A percentile compares a stretch with the other conserved stretches of the same genome.
These are phyloP conservation scores for Eufriesea mexicana DNA, from an alignment of 1,140 invertebrate genomes.

Conservation along the genomic window DNA sequence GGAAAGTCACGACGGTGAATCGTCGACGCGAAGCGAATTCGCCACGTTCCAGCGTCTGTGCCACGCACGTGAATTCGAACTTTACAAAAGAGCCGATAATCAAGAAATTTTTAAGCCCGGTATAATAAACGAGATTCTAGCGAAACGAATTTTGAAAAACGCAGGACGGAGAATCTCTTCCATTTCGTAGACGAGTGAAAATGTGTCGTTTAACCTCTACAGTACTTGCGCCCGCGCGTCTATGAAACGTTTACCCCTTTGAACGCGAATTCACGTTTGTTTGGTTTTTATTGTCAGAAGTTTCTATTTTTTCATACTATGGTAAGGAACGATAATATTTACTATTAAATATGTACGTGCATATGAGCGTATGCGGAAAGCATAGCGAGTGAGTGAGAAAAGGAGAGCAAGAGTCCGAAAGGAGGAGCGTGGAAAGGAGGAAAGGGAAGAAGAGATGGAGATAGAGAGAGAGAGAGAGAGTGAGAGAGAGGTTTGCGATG, in stretches of 20 bases:
- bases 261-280: constrained; percentile 79
- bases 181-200: not conserved
- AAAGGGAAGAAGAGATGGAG: too few relatives aligned
- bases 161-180: not conserved
- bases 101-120: not conserved
- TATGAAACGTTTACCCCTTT: constrained; percentile 57
- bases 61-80: not conserved
- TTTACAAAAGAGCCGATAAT: too few relatives aligned
- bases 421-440: not conserved
- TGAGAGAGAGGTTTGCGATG: too few relatives aligned
- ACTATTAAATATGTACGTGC: constrained; percentile 74
- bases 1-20: not conserved
- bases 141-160: not conserved
- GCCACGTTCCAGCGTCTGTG: not conserved
- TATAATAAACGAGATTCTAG: too few relatives aligned
- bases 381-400: constrained; percentile 32
- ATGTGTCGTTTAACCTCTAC: not conserved
- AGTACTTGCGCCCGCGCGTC: not conserved
- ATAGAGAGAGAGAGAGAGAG: not conserved
- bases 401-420: constrained; percentile 42
- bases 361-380: constrained; percentile 41
- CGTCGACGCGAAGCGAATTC: not conserved
- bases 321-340: constrained; percentile 79
- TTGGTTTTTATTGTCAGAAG: constrained; percentile 82
- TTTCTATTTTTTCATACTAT: constrained; percentile 83